These are phyloP conservation scores for Actinostola sp. DNA, from an alignment of 92 coral and sea anemone species.

Conservation along the genomic window DNA sequence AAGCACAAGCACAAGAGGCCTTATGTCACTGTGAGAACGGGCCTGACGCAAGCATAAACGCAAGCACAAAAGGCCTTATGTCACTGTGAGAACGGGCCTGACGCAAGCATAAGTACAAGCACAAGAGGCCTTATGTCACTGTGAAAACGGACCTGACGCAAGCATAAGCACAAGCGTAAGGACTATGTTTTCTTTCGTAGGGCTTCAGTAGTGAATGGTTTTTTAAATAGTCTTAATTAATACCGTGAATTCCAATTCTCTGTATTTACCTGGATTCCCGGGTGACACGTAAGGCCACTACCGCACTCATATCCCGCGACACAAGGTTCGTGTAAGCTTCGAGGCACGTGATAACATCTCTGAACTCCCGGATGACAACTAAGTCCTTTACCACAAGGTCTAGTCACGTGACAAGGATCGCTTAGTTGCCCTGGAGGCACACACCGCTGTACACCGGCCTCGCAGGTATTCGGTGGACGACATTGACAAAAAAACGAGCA, in stretches of 20 bases:
- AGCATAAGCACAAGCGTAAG: too few relatives aligned
- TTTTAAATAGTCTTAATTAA: neutral
- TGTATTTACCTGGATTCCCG: slow-evolving; percentile 83
- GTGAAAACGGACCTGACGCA: too few relatives aligned
- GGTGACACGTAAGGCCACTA: slow-evolving; percentile 91
- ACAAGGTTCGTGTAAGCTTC: slow-evolving; percentile 87
- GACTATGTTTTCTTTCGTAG: too few relatives aligned
- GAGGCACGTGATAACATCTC: slow-evolving; percentile 90
- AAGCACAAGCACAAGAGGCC: too few relatives aligned
- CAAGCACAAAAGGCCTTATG: too few relatives aligned
- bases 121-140: too few relatives aligned
- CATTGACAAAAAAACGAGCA: slow-evolving; percentile 95
- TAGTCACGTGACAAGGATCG: slow-evolving; percentile 86
- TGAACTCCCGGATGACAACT: slow-evolving; percentile 99
- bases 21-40: too few relatives aligned
- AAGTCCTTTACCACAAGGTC: slow-evolving; percentile 80
- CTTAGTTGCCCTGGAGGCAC: slow-evolving; percentile 67
- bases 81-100: too few relatives aligned
- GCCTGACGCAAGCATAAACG: too few relatives aligned
- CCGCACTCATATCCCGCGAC: slow-evolving; percentile 83
- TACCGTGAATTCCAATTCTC: neutral
- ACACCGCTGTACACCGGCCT: slow-evolving; percentile 89
- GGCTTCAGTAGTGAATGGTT: too few relatives aligned
- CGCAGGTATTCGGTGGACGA: slow-evolving; percentile 80
- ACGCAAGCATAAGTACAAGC: too few relatives aligned